These are phyloP conservation scores for Pseudolaguvia tuberculata DNA, from an alignment of 2,113 vertebrate genomes.

Conservation along the genomic window DNA sequence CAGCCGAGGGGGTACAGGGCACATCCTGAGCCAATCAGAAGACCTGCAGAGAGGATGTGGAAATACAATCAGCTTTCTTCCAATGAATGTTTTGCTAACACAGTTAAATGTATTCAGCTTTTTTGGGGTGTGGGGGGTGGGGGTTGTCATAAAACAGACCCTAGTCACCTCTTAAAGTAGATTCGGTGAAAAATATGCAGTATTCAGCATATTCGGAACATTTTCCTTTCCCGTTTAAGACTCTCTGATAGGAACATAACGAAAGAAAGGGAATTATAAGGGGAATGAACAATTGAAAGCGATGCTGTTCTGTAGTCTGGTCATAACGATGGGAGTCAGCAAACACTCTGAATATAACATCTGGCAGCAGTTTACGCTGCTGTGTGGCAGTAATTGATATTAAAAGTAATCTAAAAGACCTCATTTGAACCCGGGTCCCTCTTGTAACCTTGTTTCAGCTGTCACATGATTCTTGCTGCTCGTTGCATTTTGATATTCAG, in stretches of 20 bases:
- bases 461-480: conserved; percentile 37
- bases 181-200: neutral
- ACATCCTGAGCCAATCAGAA: conserved; percentile 92
- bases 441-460: neutral
- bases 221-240: neutral
- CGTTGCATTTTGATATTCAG: conserved; percentile 57
- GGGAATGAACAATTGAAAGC: neutral
- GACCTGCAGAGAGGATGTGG: conserved; percentile 65
- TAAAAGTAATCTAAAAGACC: conserved; percentile 16
- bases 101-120: neutral
- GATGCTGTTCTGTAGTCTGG: neutral
- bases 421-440: conserved; percentile 16
- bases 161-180: neutral
- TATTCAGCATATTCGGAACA: neutral
- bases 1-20: conserved; percentile 95
- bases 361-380: conserved; percentile 5
- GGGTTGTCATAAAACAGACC: neutral
- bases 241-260: neutral
- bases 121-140: no score
- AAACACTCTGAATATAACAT: neutral
- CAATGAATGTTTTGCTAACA: neutral
- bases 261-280: neutral
- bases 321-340: neutral
- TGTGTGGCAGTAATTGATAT: conserved; percentile 6
- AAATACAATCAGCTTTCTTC: conserved; percentile 18